These are phyloP conservation scores for Tyrannus savana DNA, from an alignment of 2,113 vertebrate species.

Conservation along the genomic window DNA sequence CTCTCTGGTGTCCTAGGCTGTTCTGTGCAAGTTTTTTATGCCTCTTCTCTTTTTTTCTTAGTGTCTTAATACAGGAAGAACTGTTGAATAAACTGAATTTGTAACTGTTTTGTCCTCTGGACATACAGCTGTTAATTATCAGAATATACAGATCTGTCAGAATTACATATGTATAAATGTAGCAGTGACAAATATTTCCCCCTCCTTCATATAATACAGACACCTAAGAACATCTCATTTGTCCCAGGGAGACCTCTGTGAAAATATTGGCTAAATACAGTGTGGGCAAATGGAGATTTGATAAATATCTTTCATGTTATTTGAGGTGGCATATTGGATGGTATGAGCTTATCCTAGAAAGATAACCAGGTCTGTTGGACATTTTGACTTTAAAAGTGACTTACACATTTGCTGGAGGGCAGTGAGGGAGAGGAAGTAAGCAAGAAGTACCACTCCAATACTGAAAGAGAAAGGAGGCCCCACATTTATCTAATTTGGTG, in stretches of 20 bases:
- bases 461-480: background rate
- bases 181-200: background rate
- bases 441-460: background rate
- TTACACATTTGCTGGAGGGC: background rate
- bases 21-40: conserved; percentile 20
- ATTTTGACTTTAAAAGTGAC: background rate
- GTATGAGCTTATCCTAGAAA: background rate
- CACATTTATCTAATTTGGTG: background rate
- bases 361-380: background rate
- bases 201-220: background rate
- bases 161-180: conserved; percentile 23
- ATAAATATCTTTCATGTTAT: background rate
- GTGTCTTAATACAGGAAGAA: conserved; percentile 6
- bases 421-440: background rate
- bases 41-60: background rate
- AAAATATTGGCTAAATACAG: background rate
- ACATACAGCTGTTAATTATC: conserved; percentile 10
- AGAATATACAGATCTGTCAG: conserved; percentile 33
- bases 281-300: background rate
- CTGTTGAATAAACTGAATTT: background rate
- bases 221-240: background rate
- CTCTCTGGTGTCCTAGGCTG: conserved; percentile 23
- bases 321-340: background rate
- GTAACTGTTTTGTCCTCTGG: conserved; percentile 23
- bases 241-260: background rate